Base-by-base conservation (phyloP, 2,797 vertebrate genomes). In the Antrozous pallidus region DNA sequence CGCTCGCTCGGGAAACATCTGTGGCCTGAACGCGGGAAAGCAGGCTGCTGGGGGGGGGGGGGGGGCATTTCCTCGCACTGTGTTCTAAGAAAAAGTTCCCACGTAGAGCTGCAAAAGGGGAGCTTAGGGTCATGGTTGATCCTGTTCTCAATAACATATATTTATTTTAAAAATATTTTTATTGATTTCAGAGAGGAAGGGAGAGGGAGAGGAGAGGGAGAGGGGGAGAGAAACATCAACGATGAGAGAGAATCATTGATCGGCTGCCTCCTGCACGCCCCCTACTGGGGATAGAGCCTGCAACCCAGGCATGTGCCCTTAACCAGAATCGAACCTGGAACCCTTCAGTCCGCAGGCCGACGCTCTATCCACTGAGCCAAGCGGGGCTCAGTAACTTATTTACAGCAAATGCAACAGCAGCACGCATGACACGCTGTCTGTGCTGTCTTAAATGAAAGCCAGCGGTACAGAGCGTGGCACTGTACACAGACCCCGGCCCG, bases 1-100 rank as follows among this genome's bases (percentile, higher is more conserved):
- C 40, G 24, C 40, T 18, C 6, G 51, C 42, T 61, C 18, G 17
- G 61, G n/a, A 12, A 73, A 81, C 10, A 8, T 20, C 40, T 4
- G 47, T 22, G 6, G 3, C n/a, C 7, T 11, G 67, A 42, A 20
- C 6, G 16, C 13, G 0, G 73, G 51, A 33, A 81, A 65, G 16
- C 42, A 33, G 17, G 67, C 0, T 0, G 0, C 42, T 49, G n/a
- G n/a, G n/a, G n/a, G n/a, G n/a, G 5, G 80, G 79, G 9, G 9
- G 24, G 49, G 14, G 28, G 16, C 33, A 28, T 22, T 10, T 84
- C 63, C 78, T 42, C 33, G 28, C 11, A n/a, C 10, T 36, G 33
- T 56, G n/a, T 49, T 83, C 71, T 42, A 33, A 63, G 74, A 71
- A 54, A 63, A 90, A 45, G n/a, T 75, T 61, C 87, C 80, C 42